Evolutionary conservation across 2,113 vertebrate genomes (phyloP).

Genomic region (Oreochromis aureus): DNA sequence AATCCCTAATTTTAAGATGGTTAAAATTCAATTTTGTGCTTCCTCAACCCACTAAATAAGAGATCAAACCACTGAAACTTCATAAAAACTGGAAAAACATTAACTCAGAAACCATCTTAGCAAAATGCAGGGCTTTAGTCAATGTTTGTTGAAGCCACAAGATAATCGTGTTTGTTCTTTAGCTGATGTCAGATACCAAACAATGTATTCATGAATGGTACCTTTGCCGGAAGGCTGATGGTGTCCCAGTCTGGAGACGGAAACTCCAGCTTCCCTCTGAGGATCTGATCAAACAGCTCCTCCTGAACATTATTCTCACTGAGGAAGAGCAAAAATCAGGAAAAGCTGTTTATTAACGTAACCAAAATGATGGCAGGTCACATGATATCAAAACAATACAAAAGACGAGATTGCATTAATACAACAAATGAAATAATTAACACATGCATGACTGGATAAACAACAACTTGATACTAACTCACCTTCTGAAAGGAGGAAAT

Average conservation of each 20-base stretch:
- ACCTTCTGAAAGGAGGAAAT: slow-evolving; percentile 95
- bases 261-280: slow-evolving; percentile 91
- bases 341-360: neutral
- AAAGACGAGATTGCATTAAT: neutral
- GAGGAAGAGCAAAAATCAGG: neutral
- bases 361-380: neutral
- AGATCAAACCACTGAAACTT: neutral
- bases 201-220: neutral
- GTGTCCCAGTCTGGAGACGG: slow-evolving; percentile 97
- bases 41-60: neutral
- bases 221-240: slow-evolving; percentile 90
- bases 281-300: slow-evolving; percentile 96
- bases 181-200: neutral
- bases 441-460: neutral
- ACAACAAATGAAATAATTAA: neutral
- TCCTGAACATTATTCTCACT: slow-evolving; percentile 97
- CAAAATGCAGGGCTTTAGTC: neutral
- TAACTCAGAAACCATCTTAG: neutral
- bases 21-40: neutral
- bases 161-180: neutral
- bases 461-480: neutral
- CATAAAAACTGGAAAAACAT: neutral
- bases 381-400: neutral
- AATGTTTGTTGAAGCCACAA: neutral
- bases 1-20: neutral